Evolutionary conservation across 2,113 vertebrate species (phyloP).

Genomic region (Eonycteris spelaea): DNA sequence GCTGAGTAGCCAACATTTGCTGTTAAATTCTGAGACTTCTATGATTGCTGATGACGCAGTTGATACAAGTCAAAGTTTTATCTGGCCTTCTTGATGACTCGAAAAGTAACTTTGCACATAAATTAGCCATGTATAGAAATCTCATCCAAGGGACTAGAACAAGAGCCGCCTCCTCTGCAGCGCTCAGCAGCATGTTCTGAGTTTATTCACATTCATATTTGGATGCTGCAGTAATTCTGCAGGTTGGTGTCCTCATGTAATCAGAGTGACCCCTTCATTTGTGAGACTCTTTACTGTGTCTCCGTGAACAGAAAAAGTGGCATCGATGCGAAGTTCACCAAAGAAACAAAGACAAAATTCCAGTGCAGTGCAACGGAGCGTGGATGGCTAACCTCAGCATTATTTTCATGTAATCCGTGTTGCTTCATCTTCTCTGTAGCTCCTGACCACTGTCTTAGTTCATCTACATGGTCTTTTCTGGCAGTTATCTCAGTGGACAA

Average conservation of each 20-base stretch:
- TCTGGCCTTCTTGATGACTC: not conserved
- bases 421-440: rapidly evolving
- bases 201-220: rapidly evolving
- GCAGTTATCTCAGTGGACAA: too few species aligned
- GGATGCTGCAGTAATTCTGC: rapidly evolving
- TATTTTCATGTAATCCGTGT: not conserved
- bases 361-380: rapidly evolving
- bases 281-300: not conserved
- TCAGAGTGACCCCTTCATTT: too few species aligned
- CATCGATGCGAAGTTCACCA: not conserved
- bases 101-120: not conserved
- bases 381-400: not conserved
- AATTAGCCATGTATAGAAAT: not conserved
- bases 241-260: rapidly evolving
- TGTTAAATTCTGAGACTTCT: not conserved
- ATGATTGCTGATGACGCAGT: rapidly evolving
- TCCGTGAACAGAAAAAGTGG: not conserved
- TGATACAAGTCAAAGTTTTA: not conserved
- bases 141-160: not conserved
- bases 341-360: not conserved
- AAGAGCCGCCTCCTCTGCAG: not conserved
- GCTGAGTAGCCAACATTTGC: not conserved
- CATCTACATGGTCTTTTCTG: not conserved
- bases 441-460: rapidly evolving
- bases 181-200: too few species aligned